These are phyloP conservation scores for Glomeris marginata DNA, from an alignment of 2,888 invertebrate genomes.

Conservation along the genomic window DNA sequence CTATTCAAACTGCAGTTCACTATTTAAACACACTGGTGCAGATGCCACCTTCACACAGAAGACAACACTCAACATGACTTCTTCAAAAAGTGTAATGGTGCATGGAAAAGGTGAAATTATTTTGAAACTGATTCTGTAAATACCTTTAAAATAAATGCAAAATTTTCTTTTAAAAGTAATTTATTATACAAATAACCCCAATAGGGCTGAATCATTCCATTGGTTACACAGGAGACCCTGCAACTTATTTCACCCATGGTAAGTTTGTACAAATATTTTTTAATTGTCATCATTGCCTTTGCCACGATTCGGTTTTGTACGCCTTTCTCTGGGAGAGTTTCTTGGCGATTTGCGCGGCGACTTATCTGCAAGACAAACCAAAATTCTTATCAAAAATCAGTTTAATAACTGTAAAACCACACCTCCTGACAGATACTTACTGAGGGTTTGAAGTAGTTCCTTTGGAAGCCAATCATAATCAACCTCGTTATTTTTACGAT, in stretches of 20 bases:
- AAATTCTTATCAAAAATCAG: too few relatives aligned
- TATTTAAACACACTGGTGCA: constrained; percentile 9
- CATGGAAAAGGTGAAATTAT: neutral
- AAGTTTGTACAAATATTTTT: too few relatives aligned
- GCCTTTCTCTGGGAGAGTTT: constrained; percentile 14
- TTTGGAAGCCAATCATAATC: constrained; percentile 98
- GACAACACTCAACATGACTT: neutral
- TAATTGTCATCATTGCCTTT: too few relatives aligned
- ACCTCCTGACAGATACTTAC: too few relatives aligned
- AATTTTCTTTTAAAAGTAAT: neutral
- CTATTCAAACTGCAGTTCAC: constrained; percentile 14
- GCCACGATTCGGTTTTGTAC: constrained; percentile 4
- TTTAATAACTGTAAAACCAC: too few relatives aligned
- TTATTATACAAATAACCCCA: neutral
- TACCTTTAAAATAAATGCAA: neutral
- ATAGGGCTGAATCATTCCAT: too few relatives aligned
- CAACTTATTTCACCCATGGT: too few relatives aligned
- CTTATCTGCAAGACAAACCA: too few relatives aligned
- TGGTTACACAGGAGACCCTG: too few relatives aligned
- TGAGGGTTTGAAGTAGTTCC: constrained; percentile 33
- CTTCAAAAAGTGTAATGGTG: neutral
- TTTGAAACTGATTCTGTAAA: neutral
- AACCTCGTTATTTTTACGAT: constrained; percentile 72
- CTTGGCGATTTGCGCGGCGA: constrained; percentile 10
- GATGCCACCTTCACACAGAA: neutral